These are phyloP conservation scores for Clarias batrachus DNA, from an alignment of 2,113 vertebrate genomes.

Conservation along the genomic window DNA sequence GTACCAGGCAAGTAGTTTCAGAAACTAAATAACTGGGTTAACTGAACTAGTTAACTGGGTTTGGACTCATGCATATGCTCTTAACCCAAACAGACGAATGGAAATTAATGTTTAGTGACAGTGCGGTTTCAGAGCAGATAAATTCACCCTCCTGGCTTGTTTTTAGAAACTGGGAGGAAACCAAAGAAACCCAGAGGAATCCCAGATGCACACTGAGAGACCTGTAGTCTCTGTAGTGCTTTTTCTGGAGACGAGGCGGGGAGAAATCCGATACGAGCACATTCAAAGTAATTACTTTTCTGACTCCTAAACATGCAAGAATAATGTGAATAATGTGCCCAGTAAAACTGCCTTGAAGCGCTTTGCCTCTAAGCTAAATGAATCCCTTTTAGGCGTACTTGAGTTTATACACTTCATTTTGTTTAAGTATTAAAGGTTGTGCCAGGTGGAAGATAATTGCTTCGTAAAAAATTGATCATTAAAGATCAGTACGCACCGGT, in stretches of 20 bases:
- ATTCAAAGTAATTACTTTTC: neutral
- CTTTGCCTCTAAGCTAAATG: slow-evolving; percentile 22
- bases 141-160: neutral
- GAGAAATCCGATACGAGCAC: neutral
- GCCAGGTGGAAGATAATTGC: slow-evolving; percentile 21
- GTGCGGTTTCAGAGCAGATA: neutral
- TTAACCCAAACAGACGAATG: neutral
- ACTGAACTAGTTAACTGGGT: neutral
- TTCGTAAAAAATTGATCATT: slow-evolving; percentile 3
- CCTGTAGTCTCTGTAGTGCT: neutral
- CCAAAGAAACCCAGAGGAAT: neutral
- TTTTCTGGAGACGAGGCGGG: neutral
- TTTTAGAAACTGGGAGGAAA: neutral
- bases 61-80: neutral
- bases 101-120: neutral
- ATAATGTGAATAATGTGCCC: slow-evolving; percentile 16
- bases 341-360: neutral
- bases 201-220: neutral
- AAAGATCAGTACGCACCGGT: neutral
- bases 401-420: neutral
- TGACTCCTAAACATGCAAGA: slow-evolving; percentile 2
- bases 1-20: neutral
- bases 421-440: neutral
- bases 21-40: neutral
- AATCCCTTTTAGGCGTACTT: neutral